phyloP scores from a whole-genome alignment of 2,888 invertebrate species.

The Endomychus coccineus region DNA sequence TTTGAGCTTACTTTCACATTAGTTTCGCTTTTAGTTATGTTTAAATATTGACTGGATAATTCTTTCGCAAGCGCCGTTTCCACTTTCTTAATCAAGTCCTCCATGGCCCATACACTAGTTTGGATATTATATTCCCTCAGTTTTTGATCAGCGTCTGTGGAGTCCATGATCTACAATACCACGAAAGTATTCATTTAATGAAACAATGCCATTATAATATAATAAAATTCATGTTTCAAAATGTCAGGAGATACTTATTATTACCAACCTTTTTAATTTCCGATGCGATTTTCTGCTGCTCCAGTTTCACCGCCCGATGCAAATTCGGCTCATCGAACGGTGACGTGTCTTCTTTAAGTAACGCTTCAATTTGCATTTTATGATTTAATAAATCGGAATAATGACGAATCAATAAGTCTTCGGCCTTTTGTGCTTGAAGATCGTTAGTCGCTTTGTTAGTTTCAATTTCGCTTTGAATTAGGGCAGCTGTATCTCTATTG shows the following conservation, averaged over 20 bases:
- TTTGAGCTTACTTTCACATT: slow-evolving; percentile 16
- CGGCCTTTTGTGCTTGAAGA: slow-evolving; percentile 14
- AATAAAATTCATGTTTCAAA: neutral
- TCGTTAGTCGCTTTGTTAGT: slow-evolving; percentile 4
- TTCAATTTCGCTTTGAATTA: slow-evolving; percentile 9
- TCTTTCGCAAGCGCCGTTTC: slow-evolving; percentile 32
- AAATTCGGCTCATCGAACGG: slow-evolving; percentile 7
- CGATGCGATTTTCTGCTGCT: slow-evolving; percentile 11
- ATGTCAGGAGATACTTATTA: neutral
- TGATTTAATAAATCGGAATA: slow-evolving; percentile 32
- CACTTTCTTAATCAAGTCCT: slow-evolving; percentile 34
- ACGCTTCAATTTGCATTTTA: slow-evolving; percentile 27
- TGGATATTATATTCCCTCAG: slow-evolving; percentile 32
- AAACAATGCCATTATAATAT: neutral
- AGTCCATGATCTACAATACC: slow-evolving; percentile 19
- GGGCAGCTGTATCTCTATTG: slow-evolving; percentile 1
- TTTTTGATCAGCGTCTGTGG: slow-evolving; percentile 20
- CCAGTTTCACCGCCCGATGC: slow-evolving; percentile 25
- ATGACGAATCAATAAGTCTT: slow-evolving; percentile 29
- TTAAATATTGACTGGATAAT: slow-evolving; percentile 19
- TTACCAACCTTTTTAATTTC: slow-evolving; percentile 9
- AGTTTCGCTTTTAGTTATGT: slow-evolving; percentile 13
- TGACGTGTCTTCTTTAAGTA: slow-evolving; percentile 11
- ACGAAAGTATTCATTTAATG: neutral
- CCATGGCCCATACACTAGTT: slow-evolving; percentile 33